Percentiles rank a stretch among this genome's conserved stretches.
Conservation (phyloP, 1,140 invertebrate genomes). For the Caenorhabditis inopinata region DNA sequence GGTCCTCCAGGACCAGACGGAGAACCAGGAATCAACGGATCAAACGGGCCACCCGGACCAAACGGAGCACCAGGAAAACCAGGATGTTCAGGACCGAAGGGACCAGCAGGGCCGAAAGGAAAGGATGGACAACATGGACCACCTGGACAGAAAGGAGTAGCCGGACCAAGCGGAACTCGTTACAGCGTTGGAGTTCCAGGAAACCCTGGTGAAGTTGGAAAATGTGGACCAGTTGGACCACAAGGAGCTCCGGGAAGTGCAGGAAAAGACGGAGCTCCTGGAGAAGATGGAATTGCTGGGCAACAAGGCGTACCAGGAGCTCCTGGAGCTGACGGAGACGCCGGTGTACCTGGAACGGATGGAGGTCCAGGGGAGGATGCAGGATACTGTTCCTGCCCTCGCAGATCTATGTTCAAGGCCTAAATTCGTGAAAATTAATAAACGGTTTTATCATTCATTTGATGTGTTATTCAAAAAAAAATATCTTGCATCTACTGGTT, state of each 20-base stretch:
- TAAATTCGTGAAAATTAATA: background rate
- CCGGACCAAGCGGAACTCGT: conserved; percentile 8
- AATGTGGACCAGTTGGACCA: conserved; percentile 6
- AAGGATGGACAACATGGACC: background rate
- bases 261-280: conserved; percentile 23
- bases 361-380: conserved; percentile 10
- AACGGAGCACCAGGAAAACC: conserved; percentile 4
- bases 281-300: conserved; percentile 21
- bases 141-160: background rate
- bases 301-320: background rate
- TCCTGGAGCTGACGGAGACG: background rate
- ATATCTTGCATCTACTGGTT: background rate
- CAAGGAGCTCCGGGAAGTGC: conserved; percentile 11
- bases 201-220: too few species aligned
- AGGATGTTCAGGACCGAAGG: background rate
- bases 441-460: conserved; percentile 10
- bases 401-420: background rate
- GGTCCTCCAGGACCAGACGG: conserved; percentile 41
- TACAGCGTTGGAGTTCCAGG: too few species aligned
- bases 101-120: conserved; percentile 22
- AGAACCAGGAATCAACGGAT: conserved; percentile 29
- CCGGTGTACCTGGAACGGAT: background rate
- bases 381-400: background rate
- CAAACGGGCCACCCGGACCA: conserved; percentile 42
- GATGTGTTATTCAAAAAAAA: too few species aligned